Evolutionary conservation across 2,797 vertebrate genomes (phyloP).

Genomic region (Xiphophorus birchmanni): DNA sequence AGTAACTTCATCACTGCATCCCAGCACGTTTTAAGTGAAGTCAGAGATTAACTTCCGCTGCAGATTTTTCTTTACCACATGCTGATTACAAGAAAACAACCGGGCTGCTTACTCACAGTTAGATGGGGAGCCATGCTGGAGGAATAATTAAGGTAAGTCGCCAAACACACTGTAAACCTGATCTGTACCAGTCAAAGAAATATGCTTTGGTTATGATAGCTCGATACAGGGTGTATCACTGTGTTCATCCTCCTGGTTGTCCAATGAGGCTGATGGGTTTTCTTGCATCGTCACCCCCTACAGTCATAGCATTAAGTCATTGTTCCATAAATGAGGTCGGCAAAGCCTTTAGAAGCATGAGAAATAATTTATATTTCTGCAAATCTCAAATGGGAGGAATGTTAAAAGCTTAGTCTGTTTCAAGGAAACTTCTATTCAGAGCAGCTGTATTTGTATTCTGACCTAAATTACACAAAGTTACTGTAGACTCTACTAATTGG

Average conservation of each 20-base stretch:
- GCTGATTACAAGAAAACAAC: constrained; percentile 9
- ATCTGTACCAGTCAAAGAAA: not conserved
- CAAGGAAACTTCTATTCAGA: not conserved
- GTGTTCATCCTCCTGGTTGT: constrained; percentile 10
- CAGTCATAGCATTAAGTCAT: constrained; percentile 40
- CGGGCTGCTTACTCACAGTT: constrained; percentile 8
- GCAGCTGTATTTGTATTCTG: not conserved
- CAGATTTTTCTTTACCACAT: constrained; percentile 17
- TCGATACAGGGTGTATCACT: not conserved
- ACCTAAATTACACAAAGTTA: constrained; percentile 24
- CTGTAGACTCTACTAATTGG: not conserved
- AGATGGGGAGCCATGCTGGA: not conserved
- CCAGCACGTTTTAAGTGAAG: not conserved
- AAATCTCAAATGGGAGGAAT: not conserved
- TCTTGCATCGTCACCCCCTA: constrained; percentile 32
- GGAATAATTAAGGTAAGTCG: constrained; percentile 50
- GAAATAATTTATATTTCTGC: constrained; percentile 1
- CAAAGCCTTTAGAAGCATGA: constrained; percentile 23
- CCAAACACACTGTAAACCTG: not conserved
- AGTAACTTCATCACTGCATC: constrained; percentile 11
- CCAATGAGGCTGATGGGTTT: constrained; percentile 46
- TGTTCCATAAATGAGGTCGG: constrained; percentile 39
- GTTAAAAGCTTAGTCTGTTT: not conserved
- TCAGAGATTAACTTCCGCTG: not conserved
- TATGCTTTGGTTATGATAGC: not conserved